These are phyloP conservation scores for Drosophila greeni DNA, from an alignment of 2,888 invertebrate genomes.

Conservation along the genomic window DNA sequence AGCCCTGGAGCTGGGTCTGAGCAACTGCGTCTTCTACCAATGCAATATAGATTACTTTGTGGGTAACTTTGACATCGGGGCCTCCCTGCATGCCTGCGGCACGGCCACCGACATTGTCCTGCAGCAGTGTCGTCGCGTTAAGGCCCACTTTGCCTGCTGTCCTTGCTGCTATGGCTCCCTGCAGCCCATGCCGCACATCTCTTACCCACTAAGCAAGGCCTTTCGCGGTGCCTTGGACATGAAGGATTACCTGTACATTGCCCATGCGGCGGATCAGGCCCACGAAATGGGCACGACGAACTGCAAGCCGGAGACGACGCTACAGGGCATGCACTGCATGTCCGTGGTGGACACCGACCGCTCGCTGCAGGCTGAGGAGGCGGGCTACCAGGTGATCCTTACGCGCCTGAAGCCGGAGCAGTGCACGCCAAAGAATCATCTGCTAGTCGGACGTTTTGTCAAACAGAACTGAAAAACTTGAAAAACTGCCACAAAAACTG, in stretches of 20 bases:
- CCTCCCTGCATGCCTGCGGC: constrained; percentile 95
- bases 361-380: constrained; percentile 85
- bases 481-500: constrained; percentile 36
- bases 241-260: constrained; percentile 86
- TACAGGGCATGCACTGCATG: constrained; percentile 93
- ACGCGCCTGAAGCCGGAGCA: constrained; percentile 87
- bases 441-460: constrained; percentile 74
- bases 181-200: constrained; percentile 86
- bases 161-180: constrained; percentile 97
- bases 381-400: constrained; percentile 87
- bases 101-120: constrained; percentile 95
- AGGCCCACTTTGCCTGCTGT: constrained; percentile 91
- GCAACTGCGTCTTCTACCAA: constrained; percentile 89
- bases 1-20: constrained; percentile 83
- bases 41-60: constrained; percentile 94
- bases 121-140: constrained; percentile 86
- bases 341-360: constrained; percentile 92
- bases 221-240: constrained; percentile 79
- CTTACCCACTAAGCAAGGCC: constrained; percentile 88
- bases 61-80: constrained; percentile 90
- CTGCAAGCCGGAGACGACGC: constrained; percentile 77
- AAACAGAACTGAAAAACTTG: constrained; percentile 29
- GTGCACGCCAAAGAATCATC: constrained; percentile 92
- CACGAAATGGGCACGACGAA: constrained; percentile 81
- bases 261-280: constrained; percentile 95